Percentiles rank a stretch among this genome's conserved stretches.
phyloP scores from a whole-genome alignment of 2,113 vertebrate genomes.

The Oryctolagus cuniculus region mOryCun1.1 NC_091435.1:39364501-39365000 shows the following conservation, averaged over 20 bases:
- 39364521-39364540: background rate
- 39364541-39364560: background rate
- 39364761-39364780: background rate
- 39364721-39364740: background rate
- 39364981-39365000: background rate
- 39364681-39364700: background rate
- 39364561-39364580: background rate
- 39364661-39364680: background rate
- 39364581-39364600: background rate
- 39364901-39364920: background rate
- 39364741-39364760: slow-evolving; percentile 5
- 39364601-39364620: background rate
- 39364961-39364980: slow-evolving; percentile 22
- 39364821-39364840: background rate
- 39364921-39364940: background rate
- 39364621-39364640: background rate
- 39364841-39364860: background rate
- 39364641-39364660: background rate
- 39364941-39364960: background rate
- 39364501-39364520: background rate
- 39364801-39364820: background rate
- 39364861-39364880: background rate
- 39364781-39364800: background rate
- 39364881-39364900: slow-evolving; percentile 17
- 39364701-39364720: background rate